Base-by-base conservation (phyloP, 2,113 vertebrate genomes). In the Gasterosteus nipponicus region DNA sequence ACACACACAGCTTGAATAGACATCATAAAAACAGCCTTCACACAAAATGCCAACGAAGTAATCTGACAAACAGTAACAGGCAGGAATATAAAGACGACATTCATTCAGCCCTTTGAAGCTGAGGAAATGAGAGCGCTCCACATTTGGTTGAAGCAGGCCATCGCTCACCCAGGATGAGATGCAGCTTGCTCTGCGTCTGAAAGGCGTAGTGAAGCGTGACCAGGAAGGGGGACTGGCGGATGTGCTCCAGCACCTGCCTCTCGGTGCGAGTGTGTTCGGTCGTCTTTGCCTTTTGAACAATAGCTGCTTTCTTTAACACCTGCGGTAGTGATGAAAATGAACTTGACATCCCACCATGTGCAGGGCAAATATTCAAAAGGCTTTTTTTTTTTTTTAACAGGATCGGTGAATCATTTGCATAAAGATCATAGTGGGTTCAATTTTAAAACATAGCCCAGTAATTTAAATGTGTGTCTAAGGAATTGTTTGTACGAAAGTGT, bases 151-250 rank as follows among this genome's bases (percentile, higher is more conserved):
- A 4, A 22, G 47, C 33, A 60, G 33, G 18, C 3, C 14, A 35
- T n/a, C 39, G 63, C 93, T 93, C 85, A 98, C 96, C 96, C 60
- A 98, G 91, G 87, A 98, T 97, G 69, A 97, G 96, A 77, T 98
- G 96, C 54, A 97, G 95, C 72, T 97, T 97, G 89, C 95, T 95
- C 10, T 97, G 96, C 0, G 96, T 98, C 92, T 98, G 96, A 87
- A 98, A 98, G 89, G 96, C 96, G 1, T 98, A 98, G 91, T 97
- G 96, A 70, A 98, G 95, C 0, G 96, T 97, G 81, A 98, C 96
- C 78, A 98, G 93, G 91, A 97, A 98, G 29, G 96, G 96, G 0
- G 96, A 96, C 90, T 97, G 95, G 57, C 96, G 95, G 54, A 98
- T 96, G 86, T 97, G 95, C 81, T 97, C 96, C 78, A 98, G 90